Evolutionary conservation across 2,113 vertebrate genomes (phyloP).

Genomic region (Elgaria multicarinata): DNA sequence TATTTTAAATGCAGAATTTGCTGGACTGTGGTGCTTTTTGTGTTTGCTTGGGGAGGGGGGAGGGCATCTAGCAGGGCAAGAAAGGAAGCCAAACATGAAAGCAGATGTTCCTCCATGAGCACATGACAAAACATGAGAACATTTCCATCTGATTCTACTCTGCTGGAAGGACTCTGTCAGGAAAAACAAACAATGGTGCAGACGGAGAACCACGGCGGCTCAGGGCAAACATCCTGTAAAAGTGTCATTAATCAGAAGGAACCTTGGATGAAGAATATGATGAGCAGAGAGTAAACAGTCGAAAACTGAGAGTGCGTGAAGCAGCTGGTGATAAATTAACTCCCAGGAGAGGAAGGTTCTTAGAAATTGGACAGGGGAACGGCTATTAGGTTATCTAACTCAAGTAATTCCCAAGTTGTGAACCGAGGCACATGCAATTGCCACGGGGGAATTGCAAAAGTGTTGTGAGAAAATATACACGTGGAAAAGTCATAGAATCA

Average conservation of each 20-base stretch:
- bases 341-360: neutral
- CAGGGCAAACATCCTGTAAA: neutral
- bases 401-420: neutral
- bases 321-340: neutral
- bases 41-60: neutral
- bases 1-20: neutral
- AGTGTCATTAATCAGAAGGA: slow-evolving; percentile 7
- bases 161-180: neutral
- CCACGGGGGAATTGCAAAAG: neutral
- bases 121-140: rapidly evolving
- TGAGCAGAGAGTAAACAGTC: neutral
- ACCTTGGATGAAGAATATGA: neutral
- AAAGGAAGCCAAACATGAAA: neutral
- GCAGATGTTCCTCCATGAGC: neutral
- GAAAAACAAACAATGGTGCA: neutral
- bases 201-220: neutral
- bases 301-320: neutral
- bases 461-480: neutral
- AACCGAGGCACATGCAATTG: neutral
- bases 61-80: no score
- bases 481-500: no score
- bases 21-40: neutral
- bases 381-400: neutral
- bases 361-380: neutral
- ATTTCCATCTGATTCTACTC: neutral